Conservation (phyloP, 2,888 invertebrate genomes). For the Galerucella calmariensis region DNA sequence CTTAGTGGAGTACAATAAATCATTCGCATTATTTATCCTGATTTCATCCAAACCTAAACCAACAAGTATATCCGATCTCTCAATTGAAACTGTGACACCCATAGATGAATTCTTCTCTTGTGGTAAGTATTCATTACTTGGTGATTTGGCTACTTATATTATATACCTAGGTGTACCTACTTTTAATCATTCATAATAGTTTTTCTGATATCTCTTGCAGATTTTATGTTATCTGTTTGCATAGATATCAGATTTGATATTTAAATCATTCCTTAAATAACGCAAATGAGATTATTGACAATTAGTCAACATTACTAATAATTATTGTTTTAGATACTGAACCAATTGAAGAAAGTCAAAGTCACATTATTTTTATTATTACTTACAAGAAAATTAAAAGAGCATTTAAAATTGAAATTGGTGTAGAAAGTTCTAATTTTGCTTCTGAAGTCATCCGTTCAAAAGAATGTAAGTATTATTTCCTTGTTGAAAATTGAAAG, state of each 20-base stretch:
- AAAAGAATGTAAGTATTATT: constrained; percentile 71
- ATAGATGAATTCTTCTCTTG: constrained; percentile 84
- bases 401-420: constrained; percentile 69
- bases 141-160: background rate
- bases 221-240: too few species aligned
- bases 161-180: too few species aligned
- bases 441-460: constrained; percentile 80
- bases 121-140: constrained; percentile 59
- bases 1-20: constrained; percentile 69
- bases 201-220: too few species aligned
- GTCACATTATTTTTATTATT: constrained; percentile 69
- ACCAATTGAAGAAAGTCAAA: constrained; percentile 65
- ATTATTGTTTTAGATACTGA: constrained; percentile 64
- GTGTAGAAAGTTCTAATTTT: constrained; percentile 75
- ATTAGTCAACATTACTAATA: too few species aligned
- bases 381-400: constrained; percentile 67
- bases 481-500: background rate
- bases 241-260: too few species aligned
- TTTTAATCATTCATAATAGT: too few species aligned
- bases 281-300: too few species aligned
- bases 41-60: constrained; percentile 74
- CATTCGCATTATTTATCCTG: constrained; percentile 70
- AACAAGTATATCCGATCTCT: constrained; percentile 79
- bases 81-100: constrained; percentile 83
- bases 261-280: too few species aligned